These are phyloP conservation scores for Orestias chungarensis DNA, from an alignment of 2,797 vertebrate species.

Conservation along the genomic window DNA sequence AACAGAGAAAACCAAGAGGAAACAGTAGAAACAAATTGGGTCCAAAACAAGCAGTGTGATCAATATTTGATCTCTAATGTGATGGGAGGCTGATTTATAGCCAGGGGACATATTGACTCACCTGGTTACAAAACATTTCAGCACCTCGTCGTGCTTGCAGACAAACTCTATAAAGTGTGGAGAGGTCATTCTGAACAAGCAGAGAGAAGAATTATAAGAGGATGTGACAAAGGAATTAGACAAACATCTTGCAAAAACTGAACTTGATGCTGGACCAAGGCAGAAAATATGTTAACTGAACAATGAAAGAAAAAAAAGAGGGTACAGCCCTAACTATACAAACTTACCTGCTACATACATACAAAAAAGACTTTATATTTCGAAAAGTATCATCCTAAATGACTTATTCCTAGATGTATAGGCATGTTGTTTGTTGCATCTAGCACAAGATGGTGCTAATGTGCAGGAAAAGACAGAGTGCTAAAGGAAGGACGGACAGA, in stretches of 20 bases:
- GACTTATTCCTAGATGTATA: too few species aligned
- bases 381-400: background rate
- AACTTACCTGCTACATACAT: too few species aligned
- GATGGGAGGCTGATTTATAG: conserved; percentile 18
- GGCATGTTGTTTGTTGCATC: too few species aligned
- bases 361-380: background rate
- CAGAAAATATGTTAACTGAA: background rate
- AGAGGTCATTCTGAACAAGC: conserved; percentile 90
- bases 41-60: conserved; percentile 23
- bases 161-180: conserved; percentile 98
- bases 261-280: background rate
- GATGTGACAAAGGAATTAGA: background rate
- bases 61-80: conserved; percentile 17
- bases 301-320: too few species aligned
- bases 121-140: conserved; percentile 98
- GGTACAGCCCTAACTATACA: too few species aligned
- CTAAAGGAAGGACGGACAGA: too few species aligned
- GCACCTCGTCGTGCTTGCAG: conserved; percentile 96
- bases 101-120: conserved; percentile 65
- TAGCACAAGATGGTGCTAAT: too few species aligned
- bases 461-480: background rate
- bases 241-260: background rate
- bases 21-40: conserved; percentile 46
- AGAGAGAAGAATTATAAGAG: conserved; percentile 19
- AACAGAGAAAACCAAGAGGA: conserved; percentile 10